Percentiles rank a stretch among this genome's conserved stretches.
phyloP scores from a whole-genome alignment of 2,888 invertebrate species.

The Halictus ligatus region DNA sequence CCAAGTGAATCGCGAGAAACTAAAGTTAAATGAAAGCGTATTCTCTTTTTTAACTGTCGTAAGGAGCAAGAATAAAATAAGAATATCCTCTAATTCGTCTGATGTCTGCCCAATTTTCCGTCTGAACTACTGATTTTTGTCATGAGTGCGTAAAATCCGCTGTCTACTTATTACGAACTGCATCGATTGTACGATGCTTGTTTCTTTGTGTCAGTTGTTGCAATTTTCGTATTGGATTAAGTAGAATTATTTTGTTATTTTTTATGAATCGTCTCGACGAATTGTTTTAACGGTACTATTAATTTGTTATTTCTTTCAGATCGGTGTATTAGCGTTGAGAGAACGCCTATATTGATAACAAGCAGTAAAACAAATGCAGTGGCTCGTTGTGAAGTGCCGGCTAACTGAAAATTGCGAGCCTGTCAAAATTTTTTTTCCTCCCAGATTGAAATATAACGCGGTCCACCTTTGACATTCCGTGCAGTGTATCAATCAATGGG shows the following conservation, averaged over 20 bases:
- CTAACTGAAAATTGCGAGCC: constrained; percentile 34
- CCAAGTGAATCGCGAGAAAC: neutral
- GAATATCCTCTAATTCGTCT: no score
- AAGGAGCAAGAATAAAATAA: no score
- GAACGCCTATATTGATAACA: neutral
- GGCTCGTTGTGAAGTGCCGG: neutral
- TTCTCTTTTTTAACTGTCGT: no score
- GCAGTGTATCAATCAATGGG: constrained; percentile 60
- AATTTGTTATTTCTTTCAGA: neutral
- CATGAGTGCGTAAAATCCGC: no score
- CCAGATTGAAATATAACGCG: constrained; percentile 50
- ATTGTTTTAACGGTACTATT: neutral
- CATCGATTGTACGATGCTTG: neutral
- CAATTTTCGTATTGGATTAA: accelerated
- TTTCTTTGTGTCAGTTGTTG: neutral
- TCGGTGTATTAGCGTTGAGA: neutral
- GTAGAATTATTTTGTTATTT: neutral
- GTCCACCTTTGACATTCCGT: constrained; percentile 61
- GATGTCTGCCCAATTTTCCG: no score
- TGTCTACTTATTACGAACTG: no score
- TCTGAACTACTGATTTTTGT: no score
- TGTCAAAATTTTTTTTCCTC: constrained; percentile 37
- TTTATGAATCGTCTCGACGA: neutral
- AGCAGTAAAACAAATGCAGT: neutral
- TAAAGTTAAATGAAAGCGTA: no score